Evolutionary conservation across 1,140 invertebrate genomes (phyloP).

Genomic region (Archivesica marissinica): DNA sequence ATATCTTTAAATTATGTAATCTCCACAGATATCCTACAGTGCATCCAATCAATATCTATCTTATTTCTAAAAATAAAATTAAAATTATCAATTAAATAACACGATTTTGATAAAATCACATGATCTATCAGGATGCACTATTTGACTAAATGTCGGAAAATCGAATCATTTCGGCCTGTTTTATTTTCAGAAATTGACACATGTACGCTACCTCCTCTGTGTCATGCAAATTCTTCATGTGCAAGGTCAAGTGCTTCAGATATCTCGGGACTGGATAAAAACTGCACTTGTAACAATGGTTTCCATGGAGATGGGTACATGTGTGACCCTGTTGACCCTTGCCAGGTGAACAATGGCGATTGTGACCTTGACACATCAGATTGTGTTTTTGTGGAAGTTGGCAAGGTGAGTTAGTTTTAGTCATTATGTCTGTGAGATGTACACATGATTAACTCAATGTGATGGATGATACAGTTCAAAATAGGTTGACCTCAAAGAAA

Average conservation of each 20-base stretch:
- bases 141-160: not conserved
- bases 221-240: slow-evolving; percentile 67
- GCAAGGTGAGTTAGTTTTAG: no score
- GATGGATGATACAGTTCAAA: no score
- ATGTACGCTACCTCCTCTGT: slow-evolving; percentile 51
- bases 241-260: slow-evolving; percentile 33
- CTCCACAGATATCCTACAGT: no score
- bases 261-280: slow-evolving; percentile 27
- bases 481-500: no score
- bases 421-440: no score
- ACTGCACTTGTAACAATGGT: slow-evolving; percentile 69
- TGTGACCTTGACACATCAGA: slow-evolving; percentile 66
- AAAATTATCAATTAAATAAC: no score
- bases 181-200: slow-evolving; percentile 36
- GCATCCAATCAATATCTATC: no score
- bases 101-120: no score
- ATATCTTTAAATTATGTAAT: no score
- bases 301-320: slow-evolving; percentile 73
- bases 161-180: no score
- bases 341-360: slow-evolving; percentile 70
- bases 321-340: slow-evolving; percentile 74
- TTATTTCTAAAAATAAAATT: no score
- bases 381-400: slow-evolving; percentile 69
- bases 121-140: not conserved
- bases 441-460: no score